Base-by-base conservation (phyloP, 2,888 invertebrate species). In the Exephanes ischioxanthus region DNA sequence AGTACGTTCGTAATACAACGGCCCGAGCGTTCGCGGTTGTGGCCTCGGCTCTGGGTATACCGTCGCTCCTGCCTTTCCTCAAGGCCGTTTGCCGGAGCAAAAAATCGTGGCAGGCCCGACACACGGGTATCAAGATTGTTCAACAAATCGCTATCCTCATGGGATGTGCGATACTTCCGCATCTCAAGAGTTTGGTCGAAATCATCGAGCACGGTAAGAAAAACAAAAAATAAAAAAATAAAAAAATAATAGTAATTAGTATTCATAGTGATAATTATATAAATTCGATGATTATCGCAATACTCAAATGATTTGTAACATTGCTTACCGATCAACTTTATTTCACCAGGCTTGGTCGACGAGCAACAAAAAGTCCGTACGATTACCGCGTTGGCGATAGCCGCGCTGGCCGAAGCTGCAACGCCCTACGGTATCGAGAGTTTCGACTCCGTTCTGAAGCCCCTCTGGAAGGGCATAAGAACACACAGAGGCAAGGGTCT, bases 381-480 rank as follows among this genome's bases (percentile, higher is more conserved):
- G 0, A 99, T 99, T 91, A 99, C 99, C 2, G 99, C 99, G 37
- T 95, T 99, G 91, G 99, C 99, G 16, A 97, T 99, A 92, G 99
- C 99, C 48, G 99, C 99, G 0, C 95, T 99, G 41, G 99, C 99
- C 22, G 99, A 99, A 95, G 99, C 99, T 14, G 99, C 99, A 16
- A 99, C 99, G 0, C 99, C 99, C 0, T 99, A 99, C 92, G 99
- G 99, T 95, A 99, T 99, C 92, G 99, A 99, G 94, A 99, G 99
- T 80, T 99, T 99, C 94, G 99, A 99, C 95, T 99, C 99, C 0
- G 99, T 99, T 0, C 95, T 99, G 77, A 99, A 99, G 94, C 99
- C 99, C 0, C 95, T 99, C 48, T 99, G 99, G 99, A 99, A 99
- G 94, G 99, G 99, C 95, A 99, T 99, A 91, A 95, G 99, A 67